A percentile compares a stretch with the other conserved stretches of the same genome.
These are phyloP conservation scores for Volucella bombylans DNA, from an alignment of 2,888 invertebrate genomes.

Conservation along the genomic window DNA sequence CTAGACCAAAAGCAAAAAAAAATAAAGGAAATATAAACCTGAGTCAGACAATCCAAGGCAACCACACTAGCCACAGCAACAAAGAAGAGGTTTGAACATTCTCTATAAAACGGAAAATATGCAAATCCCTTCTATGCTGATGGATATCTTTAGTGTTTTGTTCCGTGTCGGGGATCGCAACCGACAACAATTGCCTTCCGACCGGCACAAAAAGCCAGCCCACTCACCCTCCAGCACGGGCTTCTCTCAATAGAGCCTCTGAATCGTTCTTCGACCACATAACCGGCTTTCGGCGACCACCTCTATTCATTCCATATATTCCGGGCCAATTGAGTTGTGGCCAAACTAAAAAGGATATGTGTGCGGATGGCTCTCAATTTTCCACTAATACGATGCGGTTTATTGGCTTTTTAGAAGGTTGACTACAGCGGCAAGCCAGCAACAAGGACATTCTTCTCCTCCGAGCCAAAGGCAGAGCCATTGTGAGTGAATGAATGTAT, in stretches of 20 bases:
- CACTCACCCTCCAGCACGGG: constrained; percentile 7
- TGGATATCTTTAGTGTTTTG: constrained; percentile 67
- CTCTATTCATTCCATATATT: constrained; percentile 55
- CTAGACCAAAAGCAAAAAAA: no score
- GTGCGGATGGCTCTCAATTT: constrained; percentile 70
- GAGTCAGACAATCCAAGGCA: no score
- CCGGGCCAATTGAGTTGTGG: constrained; percentile 68
- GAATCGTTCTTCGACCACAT: constrained; percentile 25
- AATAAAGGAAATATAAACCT: no score
- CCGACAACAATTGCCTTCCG: constrained; percentile 61
- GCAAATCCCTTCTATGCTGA: constrained; percentile 67
- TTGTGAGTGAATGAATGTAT: constrained; percentile 48
- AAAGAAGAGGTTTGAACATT: background rate
- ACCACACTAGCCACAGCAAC: constrained; percentile 1
- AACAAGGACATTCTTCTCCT: background rate
- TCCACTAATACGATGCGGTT: constrained; percentile 74
- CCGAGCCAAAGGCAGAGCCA: constrained; percentile 16
- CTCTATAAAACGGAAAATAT: constrained; percentile 33
- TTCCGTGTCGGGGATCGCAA: constrained; percentile 37
- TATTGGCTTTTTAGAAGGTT: constrained; percentile 74
- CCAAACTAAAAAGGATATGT: constrained; percentile 74
- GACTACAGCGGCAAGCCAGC: constrained; percentile 8
- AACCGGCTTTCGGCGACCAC: constrained; percentile 30
- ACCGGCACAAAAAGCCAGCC: constrained; percentile 3
- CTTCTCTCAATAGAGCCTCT: constrained; percentile 59